phyloP scores from a whole-genome alignment of 2,113 vertebrate genomes.

The Perognathus longimembris region DNA sequence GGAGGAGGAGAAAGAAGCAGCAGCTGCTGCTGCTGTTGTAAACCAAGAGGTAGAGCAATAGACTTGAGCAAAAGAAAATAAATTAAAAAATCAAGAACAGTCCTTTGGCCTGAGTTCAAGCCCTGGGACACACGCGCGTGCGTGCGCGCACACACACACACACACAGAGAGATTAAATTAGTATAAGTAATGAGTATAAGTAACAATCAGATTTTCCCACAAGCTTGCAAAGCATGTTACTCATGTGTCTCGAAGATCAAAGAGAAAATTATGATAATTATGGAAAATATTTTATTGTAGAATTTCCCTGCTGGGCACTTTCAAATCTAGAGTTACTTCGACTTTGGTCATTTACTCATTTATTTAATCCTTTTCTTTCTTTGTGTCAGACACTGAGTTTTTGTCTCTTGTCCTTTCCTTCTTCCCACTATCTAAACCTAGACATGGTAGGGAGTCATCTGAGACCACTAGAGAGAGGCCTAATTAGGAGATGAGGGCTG shows the following conservation, averaged over 20 bases:
- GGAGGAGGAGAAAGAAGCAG: no score
- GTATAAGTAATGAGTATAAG: not conserved
- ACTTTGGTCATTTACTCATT: not conserved
- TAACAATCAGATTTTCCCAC: slow-evolving; percentile 30
- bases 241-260: not conserved
- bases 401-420: not conserved
- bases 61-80: no score
- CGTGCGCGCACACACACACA: no score
- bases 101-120: no score
- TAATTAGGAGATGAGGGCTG: not conserved
- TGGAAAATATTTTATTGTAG: not conserved
- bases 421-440: not conserved
- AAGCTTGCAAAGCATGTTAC: not conserved
- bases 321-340: not conserved
- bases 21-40: no score
- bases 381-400: not conserved
- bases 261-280: not conserved
- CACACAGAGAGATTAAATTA: not conserved
- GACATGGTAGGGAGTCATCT: not conserved
- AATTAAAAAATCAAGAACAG: no score
- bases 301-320: not conserved
- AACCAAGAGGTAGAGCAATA: no score
- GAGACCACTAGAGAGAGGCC: not conserved
- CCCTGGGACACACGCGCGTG: no score
- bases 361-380: not conserved